These are phyloP conservation scores for Salvelinus sp. DNA, from an alignment of 2,113 vertebrate genomes.

Conservation along the genomic window DNA sequence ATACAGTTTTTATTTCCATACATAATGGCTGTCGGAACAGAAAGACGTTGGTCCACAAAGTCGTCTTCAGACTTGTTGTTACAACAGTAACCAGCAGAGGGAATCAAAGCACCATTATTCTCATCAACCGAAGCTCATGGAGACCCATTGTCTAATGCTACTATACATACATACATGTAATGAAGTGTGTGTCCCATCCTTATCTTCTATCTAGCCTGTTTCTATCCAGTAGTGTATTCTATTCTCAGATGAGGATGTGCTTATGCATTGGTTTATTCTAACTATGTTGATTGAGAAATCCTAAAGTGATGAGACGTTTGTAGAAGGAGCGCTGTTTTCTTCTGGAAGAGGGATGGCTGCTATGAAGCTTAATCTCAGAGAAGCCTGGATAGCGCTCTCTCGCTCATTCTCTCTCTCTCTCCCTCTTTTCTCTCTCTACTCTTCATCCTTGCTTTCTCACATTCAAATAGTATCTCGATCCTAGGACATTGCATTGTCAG, in stretches of 20 bases:
- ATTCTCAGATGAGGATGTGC: neutral
- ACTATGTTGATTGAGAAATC: neutral
- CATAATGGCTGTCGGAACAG: neutral
- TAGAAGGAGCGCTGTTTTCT: neutral
- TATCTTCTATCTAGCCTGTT: conserved; percentile 17
- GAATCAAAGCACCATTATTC: conserved; percentile 64
- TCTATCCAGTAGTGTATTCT: neutral
- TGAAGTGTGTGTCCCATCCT: conserved; percentile 25
- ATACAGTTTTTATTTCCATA: neutral
- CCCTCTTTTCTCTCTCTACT: neutral
- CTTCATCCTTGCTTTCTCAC: conserved; percentile 11
- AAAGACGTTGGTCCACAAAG: neutral
- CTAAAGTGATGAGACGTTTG: neutral
- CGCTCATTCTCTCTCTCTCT: neutral
- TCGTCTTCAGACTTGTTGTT: conserved; percentile 16
- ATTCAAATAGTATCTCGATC: conserved; percentile 6
- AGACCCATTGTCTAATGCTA: conserved; percentile 30
- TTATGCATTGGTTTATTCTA: neutral
- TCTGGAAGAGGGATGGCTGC: neutral
- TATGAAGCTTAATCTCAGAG: neutral
- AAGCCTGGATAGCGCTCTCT: neutral
- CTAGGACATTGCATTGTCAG: too few relatives aligned
- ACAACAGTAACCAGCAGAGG: conserved; percentile 64
- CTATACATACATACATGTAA: conserved; percentile 15
- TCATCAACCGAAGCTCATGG: neutral